Evolutionary conservation across 2,888 invertebrate species (phyloP).

Genomic region (Diloba caeruleocephala): DNA sequence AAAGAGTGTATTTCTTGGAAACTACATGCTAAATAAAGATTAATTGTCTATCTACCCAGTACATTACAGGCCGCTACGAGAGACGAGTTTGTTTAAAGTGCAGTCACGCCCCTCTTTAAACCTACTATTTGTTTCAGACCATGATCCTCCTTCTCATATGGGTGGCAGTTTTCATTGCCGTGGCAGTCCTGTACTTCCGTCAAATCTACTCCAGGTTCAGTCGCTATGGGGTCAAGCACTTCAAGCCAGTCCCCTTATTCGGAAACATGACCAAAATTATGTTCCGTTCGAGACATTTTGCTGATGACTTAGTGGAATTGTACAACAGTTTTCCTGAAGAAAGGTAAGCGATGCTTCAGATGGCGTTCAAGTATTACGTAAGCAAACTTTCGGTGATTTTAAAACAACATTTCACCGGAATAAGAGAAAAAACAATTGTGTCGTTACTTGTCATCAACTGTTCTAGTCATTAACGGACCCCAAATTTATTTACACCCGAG

Average conservation of each 20-base stretch:
- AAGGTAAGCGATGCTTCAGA: conserved; percentile 63
- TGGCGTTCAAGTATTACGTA: too few species aligned
- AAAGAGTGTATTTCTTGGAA: too few species aligned
- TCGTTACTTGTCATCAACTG: too few species aligned
- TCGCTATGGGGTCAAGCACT: conserved; percentile 63
- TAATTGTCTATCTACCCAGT: too few species aligned
- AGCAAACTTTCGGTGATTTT: too few species aligned
- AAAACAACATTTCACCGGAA: too few species aligned
- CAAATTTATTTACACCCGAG: too few species aligned
- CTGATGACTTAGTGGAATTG: conserved; percentile 46
- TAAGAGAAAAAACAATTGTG: too few species aligned
- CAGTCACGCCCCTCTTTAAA: neutral
- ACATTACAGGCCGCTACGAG: too few species aligned
- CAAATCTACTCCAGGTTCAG: conserved; percentile 62
- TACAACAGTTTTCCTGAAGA: conserved; percentile 67
- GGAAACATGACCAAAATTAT: conserved; percentile 65
- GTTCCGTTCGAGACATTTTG: conserved; percentile 50
- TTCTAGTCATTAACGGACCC: too few species aligned
- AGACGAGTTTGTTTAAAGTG: too few species aligned
- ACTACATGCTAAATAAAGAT: too few species aligned
- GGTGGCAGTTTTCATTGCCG: conserved; percentile 54
- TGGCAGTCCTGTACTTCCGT: conserved; percentile 57
- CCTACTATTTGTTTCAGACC: conserved; percentile 32
- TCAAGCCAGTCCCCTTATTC: conserved; percentile 60
- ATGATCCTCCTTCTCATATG: conserved; percentile 66